These are phyloP conservation scores for Halotydeus destructor DNA, from an alignment of 1,140 invertebrate genomes.

Conservation along the genomic window DNA sequence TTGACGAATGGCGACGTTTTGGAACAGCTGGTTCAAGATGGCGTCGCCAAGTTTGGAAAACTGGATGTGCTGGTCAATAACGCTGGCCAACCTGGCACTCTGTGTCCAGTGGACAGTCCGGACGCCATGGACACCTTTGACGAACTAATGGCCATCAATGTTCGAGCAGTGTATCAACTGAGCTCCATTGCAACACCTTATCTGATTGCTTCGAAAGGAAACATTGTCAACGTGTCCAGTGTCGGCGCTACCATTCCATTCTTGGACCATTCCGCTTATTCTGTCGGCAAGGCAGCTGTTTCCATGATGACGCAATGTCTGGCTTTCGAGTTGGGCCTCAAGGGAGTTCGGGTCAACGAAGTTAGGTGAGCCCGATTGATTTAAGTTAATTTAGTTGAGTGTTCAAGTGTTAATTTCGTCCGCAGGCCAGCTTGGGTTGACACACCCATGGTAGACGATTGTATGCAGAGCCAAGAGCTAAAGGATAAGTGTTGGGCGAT, in stretches of 20 bases:
- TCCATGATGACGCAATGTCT: conserved; percentile 25
- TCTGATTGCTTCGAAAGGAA: conserved; percentile 53
- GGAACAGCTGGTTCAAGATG: conserved; percentile 49
- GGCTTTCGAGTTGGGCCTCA: conserved; percentile 22
- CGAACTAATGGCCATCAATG: background rate
- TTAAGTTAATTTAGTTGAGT: too few relatives aligned
- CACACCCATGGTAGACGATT: too few relatives aligned
- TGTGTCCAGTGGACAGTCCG: background rate
- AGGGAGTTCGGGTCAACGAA: conserved; percentile 22
- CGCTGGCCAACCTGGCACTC: conserved; percentile 2
- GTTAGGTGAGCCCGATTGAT: too few relatives aligned
- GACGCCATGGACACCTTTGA: conserved; percentile 1
- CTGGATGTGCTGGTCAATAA: conserved; percentile 67
- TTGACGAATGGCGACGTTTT: conserved; percentile 57
- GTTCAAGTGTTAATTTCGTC: too few relatives aligned
- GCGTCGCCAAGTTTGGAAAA: conserved; percentile 53
- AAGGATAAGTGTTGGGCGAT: too few relatives aligned
- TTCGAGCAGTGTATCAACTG: conserved; percentile 22
- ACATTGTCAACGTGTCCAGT: conserved; percentile 72
- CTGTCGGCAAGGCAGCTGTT: conserved; percentile 22
- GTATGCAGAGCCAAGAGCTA: too few relatives aligned
- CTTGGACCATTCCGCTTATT: conserved; percentile 23
- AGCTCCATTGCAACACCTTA: conserved; percentile 61
- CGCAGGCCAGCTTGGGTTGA: too few relatives aligned
- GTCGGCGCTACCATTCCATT: too few relatives aligned